Evolutionary conservation across 2,797 vertebrate species (phyloP), one percentile per base, ranked within the genome.

Genomic region (Thunnus albacares): DNA sequence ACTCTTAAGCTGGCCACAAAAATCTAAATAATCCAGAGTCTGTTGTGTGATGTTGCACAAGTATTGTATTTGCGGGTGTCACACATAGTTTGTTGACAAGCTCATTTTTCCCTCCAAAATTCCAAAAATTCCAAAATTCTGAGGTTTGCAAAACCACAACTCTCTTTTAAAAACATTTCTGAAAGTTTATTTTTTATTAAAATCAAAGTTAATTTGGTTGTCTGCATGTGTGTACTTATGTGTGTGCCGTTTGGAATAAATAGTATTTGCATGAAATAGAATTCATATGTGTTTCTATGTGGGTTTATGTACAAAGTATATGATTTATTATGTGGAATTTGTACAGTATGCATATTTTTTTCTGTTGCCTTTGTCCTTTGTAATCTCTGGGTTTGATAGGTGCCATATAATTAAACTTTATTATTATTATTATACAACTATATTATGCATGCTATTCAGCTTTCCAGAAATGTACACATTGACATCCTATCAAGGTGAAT

Each of bases 1-100:
- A 69, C 72, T 77, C 3, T 67, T 14, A 61, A 65, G 8, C 5
- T 0, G 53, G 3, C 28, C 43, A 57, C 75, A 47, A 80, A 60
- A 55, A 38, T 11, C 2, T 2, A 38, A 35, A 35, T 35, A 35
- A 35, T 35, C 35, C 7, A 9, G 9, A 35, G 28, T 24, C 28
- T 30, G 28, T 30, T 30, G 30, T 33, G 30, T 33, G 30, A 33
- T 33, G 30, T 33, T 33, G 30, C 30, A 33, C 30, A 33, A 33
- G n/a, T 52, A 12, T 26, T 26, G 60, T 24, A 63, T 55, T 33
- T 74, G 33, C 35, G 5, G 49, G 59, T 24, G 24, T 49, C 61
- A 53, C 57, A 45, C 13, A 20, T 17, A 13, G 35, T 17, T 13
- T 24, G 28, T 60, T 58, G 10, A 61, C 30, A 6, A 5, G 11